Evolutionary conservation across 2,797 vertebrate species (phyloP), one percentile per base, ranked within the genome.

Genomic region (Gouania willdenowi): DNA sequence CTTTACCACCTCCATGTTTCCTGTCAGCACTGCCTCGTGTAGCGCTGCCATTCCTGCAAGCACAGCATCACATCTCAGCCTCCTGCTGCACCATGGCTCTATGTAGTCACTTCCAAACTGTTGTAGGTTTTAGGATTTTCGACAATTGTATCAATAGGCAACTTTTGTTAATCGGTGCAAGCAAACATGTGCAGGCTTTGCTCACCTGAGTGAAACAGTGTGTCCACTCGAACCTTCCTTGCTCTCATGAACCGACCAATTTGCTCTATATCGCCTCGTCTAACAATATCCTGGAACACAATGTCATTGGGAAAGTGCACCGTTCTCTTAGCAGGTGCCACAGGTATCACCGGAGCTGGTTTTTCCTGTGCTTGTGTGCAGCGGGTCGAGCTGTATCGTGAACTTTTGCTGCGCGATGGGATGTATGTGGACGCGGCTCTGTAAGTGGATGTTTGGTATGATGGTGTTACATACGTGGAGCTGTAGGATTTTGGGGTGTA

Each of bases 231-330:
- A 33, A 97, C 92, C 44, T 98, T 98, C 68, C 90, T 89, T 2
- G 93, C 86, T 21, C 94, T 89, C 62, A 99, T 91, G 77, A 99
- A 98, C 0, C 95, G 90, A 7, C 93, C 93, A 6, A 99, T 93
- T 82, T 97, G 94, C 71, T 92, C 93, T 85, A 97, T 43, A 60
- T 98, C 94, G 0, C 94, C 92, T 40, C 91, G 89, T 16, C 91
- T 87, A 25, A 99, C 90, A 34, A 92, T 87, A 75, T 99, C 97
- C 85, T 95, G 88, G 63, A 99, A 97, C 51, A 98, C 40, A 40
- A 98, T 76, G 4, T 98, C 93, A 0, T 95, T 94, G 29, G 95
- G 86, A 75, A 98, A 98, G 63, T 16, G 93, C 50, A 98, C 97
- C 0, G 86, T 79, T 26, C 92, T 90, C 66, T 90, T 86, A 9